Evolutionary conservation across 2,113 vertebrate species (phyloP), one percentile per base, ranked within the genome.

Genomic region (Nothocercus julius): DNA sequence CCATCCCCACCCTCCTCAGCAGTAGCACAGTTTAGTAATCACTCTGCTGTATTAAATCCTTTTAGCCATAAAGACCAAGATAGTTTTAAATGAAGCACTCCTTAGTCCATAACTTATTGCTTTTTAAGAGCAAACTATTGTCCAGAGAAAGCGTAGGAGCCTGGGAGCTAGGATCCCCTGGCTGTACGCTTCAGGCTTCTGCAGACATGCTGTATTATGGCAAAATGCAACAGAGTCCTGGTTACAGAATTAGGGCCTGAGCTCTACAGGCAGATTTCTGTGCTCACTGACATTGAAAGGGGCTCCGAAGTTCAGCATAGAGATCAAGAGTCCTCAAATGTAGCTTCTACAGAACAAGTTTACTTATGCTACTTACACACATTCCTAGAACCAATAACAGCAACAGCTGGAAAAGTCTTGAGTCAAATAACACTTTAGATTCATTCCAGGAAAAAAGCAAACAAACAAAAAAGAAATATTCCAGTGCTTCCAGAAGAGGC

Each of bases 91-190:
- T 59, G 16, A 19, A 82, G n/a, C 44, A 69, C 62, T 80, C 80
- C 56, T 92, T 84, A 87, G 70, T 79, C 81, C 40, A 76, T 87
- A 90, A 86, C 87, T 90, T 90, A 84, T 5, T 92, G 58, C 80
- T 96, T 97, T 93, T 74, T 86, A 72, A 76, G 73, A 69, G 74
- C 72, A 94, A 95, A 76, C 77, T 73, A 69, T 76, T 94, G 88
- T 95, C 81, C 77, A 63, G 88, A 73, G 81, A 88, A 92, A 90
- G 82, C 0, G 0, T 68, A 84, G 42, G 54, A 93, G 68, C 80
- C 85, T 32, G 19, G 49, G 90, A 96, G 88, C 64, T n/a, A 92
- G 83, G n/a, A 93, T 92, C 62, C n/a, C 80, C 82, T 93, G 88
- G 76, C 93, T 95, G 69, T 86, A n/a, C 54, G 32, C 81, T 62